Base-by-base conservation (phyloP, 2,113 vertebrate genomes). In the Oceanites oceanicus region DNA sequence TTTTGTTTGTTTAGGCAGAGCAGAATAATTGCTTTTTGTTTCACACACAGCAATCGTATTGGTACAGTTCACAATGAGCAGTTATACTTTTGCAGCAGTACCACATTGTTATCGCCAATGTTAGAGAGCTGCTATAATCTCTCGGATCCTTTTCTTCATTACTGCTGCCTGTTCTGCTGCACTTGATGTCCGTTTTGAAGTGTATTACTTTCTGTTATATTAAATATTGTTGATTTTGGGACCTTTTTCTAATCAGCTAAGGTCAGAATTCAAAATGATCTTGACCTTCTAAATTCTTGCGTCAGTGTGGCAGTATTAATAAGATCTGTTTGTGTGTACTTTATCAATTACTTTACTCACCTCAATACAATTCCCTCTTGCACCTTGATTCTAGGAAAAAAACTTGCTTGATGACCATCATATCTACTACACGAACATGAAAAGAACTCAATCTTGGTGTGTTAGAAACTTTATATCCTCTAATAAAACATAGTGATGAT, bases 1-100 rank as follows among this genome's bases (percentile, higher is more conserved):
- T 79, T 58, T 89, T 59, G 12, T 86, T 95, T 93, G 30, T 78
- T 89, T 74, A 56, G 62, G 63, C 49, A 86, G 47, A 61, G 32
- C 42, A 75, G 58, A 72, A 21, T 49, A 83, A 44, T 40, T 55
- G 27, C 5, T 16, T 61, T 83, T 71, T 59, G 42, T 23, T 53
- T 61, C 45, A 17, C 40, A 8, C 9, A 19, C 19, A 56, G 66
- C 40, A 29, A 0, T 65, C 8, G 36, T 74, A 1, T 59, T 3
- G 20, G 25, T 70, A 21, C 30, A 26, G 63, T 30, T 88, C 44
- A 32, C 23, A 72, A 6, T 0, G 13, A 50, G 29, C 38, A 36
- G 61, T 75, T 82, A 14, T 0, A 4, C 53, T 81, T 87, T 7
- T 45, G 70, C 73, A 88, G 47, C 52, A 59, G 42, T 42, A 30